Evolutionary conservation across 1,140 invertebrate species (phyloP).

Genomic region (Brachionus calyciflorus): DNA sequence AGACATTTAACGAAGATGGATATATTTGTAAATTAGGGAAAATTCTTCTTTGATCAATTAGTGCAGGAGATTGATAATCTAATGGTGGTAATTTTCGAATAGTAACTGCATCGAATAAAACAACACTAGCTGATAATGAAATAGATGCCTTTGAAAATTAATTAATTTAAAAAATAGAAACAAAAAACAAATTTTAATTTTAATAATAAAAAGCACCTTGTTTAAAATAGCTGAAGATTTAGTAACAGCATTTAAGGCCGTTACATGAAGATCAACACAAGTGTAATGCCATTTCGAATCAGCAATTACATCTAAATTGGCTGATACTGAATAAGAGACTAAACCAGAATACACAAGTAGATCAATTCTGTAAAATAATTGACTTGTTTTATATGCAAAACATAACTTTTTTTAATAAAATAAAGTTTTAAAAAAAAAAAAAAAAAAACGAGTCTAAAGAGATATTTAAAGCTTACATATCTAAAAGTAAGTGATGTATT

Average conservation of each 20-base stretch:
- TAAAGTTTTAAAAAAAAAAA: background rate
- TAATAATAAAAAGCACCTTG: background rate
- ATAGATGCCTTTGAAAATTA: background rate
- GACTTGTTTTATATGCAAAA: background rate
- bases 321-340: background rate
- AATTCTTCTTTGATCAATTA: background rate
- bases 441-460: background rate
- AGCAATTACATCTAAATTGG: background rate
- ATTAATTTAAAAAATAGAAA: background rate
- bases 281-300: constrained; percentile 1
- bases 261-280: background rate
- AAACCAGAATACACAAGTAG: background rate
- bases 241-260: background rate
- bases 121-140: too few relatives aligned
- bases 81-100: background rate
- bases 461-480: background rate
- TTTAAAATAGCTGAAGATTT: background rate
- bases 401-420: background rate
- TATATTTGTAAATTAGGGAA: background rate
- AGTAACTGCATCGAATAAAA: background rate
- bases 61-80: background rate
- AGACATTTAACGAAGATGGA: background rate
- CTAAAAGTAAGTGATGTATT: background rate
- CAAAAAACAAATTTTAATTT: background rate
- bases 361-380: background rate